These are phyloP conservation scores for Solen grandis DNA, from an alignment of 1,140 invertebrate species.

Conservation along the genomic window DNA sequence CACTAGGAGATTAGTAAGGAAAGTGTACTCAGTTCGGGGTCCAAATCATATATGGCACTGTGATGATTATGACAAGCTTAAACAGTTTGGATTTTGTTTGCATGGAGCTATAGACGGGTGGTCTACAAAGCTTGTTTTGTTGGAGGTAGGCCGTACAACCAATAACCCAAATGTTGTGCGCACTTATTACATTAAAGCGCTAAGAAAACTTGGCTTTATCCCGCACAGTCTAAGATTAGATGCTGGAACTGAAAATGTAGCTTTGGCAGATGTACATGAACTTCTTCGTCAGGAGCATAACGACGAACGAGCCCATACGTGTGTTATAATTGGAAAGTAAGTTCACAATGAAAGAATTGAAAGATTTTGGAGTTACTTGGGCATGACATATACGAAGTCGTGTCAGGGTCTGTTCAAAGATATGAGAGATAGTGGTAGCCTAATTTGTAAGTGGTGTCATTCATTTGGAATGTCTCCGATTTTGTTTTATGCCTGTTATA, in stretches of 20 bases:
- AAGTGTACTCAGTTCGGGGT: constrained; percentile 5
- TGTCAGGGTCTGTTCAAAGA: no score
- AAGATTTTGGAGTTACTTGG: constrained; percentile 10
- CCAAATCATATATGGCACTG: constrained; percentile 31
- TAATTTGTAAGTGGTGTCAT: no score
- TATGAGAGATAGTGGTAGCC: no score
- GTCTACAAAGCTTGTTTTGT: not conserved
- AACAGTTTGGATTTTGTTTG: no score
- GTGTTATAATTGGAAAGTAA: constrained; percentile 15
- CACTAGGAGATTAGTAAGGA: constrained; percentile 7
- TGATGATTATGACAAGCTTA: constrained; percentile 32
- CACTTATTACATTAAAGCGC: not conserved
- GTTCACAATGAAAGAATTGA: constrained; percentile 15
- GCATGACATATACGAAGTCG: not conserved
- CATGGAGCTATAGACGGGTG: constrained; percentile 8
- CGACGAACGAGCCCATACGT: no score
- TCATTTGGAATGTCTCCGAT: no score
- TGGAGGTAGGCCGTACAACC: not conserved
- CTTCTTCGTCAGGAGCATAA: no score
- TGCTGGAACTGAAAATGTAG: no score
- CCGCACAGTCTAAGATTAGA: constrained; percentile 2
- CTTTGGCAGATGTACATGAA: constrained; percentile 14
- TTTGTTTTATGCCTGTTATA: no score
- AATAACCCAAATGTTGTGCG: not conserved
- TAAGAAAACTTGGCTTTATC: not conserved